Evolutionary conservation across 2,797 vertebrate species (phyloP).

Genomic region (Muscicapa comitata): DNA sequence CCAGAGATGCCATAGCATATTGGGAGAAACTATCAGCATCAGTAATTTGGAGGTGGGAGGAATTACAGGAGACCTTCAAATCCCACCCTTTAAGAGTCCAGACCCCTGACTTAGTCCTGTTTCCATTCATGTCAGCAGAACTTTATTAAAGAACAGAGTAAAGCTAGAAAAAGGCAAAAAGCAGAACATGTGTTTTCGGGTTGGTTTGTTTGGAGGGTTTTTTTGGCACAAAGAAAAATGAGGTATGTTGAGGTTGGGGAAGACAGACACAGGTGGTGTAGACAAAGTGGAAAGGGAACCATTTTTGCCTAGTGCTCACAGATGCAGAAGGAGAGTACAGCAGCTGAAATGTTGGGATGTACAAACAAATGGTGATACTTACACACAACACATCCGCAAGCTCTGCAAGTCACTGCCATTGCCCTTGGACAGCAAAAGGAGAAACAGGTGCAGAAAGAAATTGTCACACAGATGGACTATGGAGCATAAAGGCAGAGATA

Average conservation of each 20-base stretch:
- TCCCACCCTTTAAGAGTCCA: neutral
- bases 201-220: neutral
- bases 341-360: neutral
- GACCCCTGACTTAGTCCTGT: neutral
- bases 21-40: neutral
- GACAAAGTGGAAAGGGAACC: neutral
- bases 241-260: neutral
- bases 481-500: neutral
- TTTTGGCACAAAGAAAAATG: neutral
- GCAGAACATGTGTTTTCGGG: neutral
- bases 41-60: neutral
- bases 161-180: neutral
- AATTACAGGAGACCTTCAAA: neutral
- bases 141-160: neutral
- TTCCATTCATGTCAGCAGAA: neutral
- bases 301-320: neutral
- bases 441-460: neutral
- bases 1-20: neutral
- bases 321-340: neutral
- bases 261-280: neutral
- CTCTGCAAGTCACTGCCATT: neutral
- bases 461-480: neutral
- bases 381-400: neutral
- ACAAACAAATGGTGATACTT: neutral
- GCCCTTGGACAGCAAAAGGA: neutral